Evolutionary conservation across 2,888 invertebrate genomes (phyloP).

Genomic region (Metalampra italica): DNA sequence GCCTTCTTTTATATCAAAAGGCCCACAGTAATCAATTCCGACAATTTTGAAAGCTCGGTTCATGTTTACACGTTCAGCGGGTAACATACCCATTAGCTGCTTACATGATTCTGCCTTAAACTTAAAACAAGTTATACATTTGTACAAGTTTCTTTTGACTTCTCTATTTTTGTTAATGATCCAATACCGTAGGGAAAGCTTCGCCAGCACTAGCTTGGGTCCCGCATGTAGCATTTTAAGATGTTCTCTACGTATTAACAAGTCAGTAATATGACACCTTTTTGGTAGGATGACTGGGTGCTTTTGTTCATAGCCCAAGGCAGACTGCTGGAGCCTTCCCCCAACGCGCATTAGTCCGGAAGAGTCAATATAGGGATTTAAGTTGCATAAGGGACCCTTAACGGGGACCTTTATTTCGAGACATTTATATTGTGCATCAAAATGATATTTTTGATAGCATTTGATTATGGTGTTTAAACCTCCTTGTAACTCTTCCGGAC

Average conservation of each 20-base stretch:
- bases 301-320: background rate
- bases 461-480: no score
- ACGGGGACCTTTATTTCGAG: no score
- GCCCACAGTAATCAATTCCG: slow-evolving; percentile 3
- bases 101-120: slow-evolving; percentile 4
- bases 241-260: slow-evolving; percentile 5
- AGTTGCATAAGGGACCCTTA: no score
- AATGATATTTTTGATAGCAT: no score
- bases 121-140: slow-evolving; percentile 10
- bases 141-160: slow-evolving; percentile 6
- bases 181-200: slow-evolving; percentile 2
- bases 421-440: no score
- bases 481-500: no score
- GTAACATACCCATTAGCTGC: slow-evolving; percentile 11
- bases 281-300: slow-evolving; percentile 4
- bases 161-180: slow-evolving; percentile 5
- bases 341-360: background rate
- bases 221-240: background rate
- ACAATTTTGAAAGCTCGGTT: slow-evolving; percentile 3
- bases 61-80: background rate
- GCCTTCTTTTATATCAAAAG: background rate
- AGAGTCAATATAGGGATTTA: slow-evolving; percentile 6
- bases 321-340: background rate
- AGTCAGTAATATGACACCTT: background rate
- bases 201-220: background rate